Evolutionary conservation across 2,888 invertebrate species (phyloP).

Genomic region (Lepidonotus clava): DNA sequence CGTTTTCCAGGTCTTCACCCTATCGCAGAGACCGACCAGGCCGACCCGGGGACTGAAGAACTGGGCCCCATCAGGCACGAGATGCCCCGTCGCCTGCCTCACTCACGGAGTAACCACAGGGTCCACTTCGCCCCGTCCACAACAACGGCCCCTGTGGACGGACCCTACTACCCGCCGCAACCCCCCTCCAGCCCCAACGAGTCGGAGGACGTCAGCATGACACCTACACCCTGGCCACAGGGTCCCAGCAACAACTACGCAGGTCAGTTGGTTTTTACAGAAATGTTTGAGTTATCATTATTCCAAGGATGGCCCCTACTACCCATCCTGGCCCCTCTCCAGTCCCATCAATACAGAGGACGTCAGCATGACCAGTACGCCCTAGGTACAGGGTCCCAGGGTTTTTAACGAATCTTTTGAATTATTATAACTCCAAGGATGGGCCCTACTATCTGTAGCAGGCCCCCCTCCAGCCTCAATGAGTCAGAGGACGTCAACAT

Average conservation of each 20-base stretch:
- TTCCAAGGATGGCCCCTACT: neutral
- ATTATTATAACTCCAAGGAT: neutral
- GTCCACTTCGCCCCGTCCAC: neutral
- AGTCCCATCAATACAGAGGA: no score
- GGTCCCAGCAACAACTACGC: neutral
- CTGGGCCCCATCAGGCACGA: slow-evolving; percentile 18
- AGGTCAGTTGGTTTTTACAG: neutral
- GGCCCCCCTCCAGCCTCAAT: slow-evolving; percentile 7
- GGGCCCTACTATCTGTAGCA: neutral
- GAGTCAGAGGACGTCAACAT: neutral
- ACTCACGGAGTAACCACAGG: neutral
- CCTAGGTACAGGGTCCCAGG: no score
- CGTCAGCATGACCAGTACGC: no score
- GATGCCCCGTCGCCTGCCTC: slow-evolving; percentile 13
- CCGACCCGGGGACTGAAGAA: neutral
- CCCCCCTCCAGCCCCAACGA: slow-evolving; percentile 6
- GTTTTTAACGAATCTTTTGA: no score
- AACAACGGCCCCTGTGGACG: neutral
- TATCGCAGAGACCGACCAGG: neutral
- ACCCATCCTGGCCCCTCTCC: neutral
- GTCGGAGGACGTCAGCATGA: neutral
- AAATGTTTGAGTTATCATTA: neutral
- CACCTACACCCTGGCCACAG: neutral
- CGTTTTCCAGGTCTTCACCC: slow-evolving; percentile 1
- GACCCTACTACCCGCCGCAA: neutral